Conservation (phyloP, 2,797 vertebrate species). For the Erithacus rubecula region DNA sequence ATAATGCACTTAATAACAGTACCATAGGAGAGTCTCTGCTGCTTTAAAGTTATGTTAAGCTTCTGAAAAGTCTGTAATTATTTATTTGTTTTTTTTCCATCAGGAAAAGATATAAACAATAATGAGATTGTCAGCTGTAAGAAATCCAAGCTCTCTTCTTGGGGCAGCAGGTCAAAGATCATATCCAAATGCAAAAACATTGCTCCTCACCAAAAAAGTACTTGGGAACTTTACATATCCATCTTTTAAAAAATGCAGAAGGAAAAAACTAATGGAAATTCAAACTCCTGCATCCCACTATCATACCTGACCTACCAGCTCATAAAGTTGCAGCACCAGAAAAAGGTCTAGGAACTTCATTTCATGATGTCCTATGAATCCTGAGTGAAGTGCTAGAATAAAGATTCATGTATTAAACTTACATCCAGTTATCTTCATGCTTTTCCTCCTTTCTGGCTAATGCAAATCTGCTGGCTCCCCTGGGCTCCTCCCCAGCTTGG, state of each 20-base stretch:
- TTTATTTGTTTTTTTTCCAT: neutral
- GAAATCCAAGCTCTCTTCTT: neutral
- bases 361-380: neutral
- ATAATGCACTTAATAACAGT: neutral
- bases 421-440: neutral
- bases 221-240: neutral
- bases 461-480: neutral
- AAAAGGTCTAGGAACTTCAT: neutral
- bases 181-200: neutral
- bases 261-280: neutral
- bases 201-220: neutral
- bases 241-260: neutral
- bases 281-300: accelerated
- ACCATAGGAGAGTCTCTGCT: neutral
- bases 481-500: accelerated
- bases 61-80: neutral
- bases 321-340: neutral
- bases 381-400: neutral
- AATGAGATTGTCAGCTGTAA: neutral
- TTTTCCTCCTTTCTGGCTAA: neutral
- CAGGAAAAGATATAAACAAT: neutral
- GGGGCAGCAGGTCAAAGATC: neutral
- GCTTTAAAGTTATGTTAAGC: neutral
- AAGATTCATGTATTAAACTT: neutral
- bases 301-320: neutral